Conservation (phyloP, 2,113 vertebrate species). For the Solea senegalensis region DNA sequence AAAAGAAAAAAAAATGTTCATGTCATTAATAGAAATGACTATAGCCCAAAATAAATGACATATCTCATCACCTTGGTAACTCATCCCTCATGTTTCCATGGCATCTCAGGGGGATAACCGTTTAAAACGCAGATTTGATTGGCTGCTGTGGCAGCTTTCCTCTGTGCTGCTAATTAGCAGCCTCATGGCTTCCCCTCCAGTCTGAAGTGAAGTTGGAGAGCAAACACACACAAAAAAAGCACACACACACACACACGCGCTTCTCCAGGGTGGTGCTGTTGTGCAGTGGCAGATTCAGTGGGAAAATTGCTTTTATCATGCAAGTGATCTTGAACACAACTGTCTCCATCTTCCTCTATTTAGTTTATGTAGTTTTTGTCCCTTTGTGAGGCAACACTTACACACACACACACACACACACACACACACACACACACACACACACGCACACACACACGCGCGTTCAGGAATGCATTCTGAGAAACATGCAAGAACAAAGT, state of each 20-base stretch:
- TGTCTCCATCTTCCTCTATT: conserved; percentile 7
- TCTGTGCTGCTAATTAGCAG: conserved; percentile 74
- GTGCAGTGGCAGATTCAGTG: conserved; percentile 2
- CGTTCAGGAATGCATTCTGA: conserved; percentile 37
- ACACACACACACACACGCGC: conserved; percentile 9
- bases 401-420: background rate
- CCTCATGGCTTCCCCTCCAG: conserved; percentile 61
- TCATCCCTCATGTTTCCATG: conserved; percentile 54
- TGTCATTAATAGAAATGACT: conserved; percentile 20
- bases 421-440: background rate
- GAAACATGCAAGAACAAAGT: conserved; percentile 18
- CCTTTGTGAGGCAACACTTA: conserved; percentile 21
- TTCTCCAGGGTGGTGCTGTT: background rate
- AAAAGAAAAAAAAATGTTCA: background rate
- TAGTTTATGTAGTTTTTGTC: background rate
- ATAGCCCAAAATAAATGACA: conserved; percentile 42
- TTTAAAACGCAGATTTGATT: conserved; percentile 70
- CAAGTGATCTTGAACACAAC: conserved; percentile 17
- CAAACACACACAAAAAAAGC: conserved; percentile 42
- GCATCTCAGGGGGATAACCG: conserved; percentile 52
- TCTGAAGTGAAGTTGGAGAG: conserved; percentile 55
- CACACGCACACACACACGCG: background rate
- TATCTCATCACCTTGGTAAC: conserved; percentile 53
- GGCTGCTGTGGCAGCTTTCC: conserved; percentile 59
- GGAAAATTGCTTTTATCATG: conserved; percentile 30